phyloP scores from a whole-genome alignment of 2,797 vertebrate species.

The Pseudomugil tenellus region DNA sequence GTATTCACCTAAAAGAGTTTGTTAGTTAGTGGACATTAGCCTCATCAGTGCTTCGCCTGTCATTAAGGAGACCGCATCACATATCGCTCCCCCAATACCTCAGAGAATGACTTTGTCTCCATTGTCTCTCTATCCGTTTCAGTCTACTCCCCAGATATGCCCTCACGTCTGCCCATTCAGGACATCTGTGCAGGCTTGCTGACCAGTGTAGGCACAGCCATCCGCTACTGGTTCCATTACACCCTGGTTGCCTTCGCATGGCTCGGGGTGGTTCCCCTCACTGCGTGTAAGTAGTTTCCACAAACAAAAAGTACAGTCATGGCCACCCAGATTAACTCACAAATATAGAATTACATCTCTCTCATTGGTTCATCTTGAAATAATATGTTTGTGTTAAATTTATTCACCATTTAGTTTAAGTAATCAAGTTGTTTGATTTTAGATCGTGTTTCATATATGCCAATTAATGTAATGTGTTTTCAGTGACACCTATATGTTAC shows the following conservation, averaged over 20 bases:
- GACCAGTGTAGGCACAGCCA: conserved; percentile 96
- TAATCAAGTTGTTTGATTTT: not conserved
- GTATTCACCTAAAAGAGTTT: no score
- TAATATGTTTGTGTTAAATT: not conserved
- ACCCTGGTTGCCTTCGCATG: conserved; percentile 98
- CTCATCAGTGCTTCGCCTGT: no score
- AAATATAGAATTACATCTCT: not conserved
- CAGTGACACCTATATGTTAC: not conserved
- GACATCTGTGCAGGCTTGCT: conserved; percentile 97
- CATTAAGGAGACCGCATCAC: no score
- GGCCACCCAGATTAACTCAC: no score
- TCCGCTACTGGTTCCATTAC: conserved; percentile 99
- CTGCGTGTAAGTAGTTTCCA: conserved; percentile 89
- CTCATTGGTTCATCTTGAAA: not conserved
- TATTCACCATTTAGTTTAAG: not conserved
- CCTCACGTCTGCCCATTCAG: conserved; percentile 94
- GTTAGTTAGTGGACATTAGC: no score
- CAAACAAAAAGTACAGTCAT: no score
- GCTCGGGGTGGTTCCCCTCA: conserved; percentile 97
- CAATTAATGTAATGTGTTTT: not conserved
- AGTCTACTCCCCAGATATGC: conserved; percentile 99
- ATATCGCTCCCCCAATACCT: not conserved
- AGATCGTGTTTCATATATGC: not conserved
- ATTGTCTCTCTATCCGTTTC: not conserved
- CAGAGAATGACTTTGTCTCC: no score